Conservation (phyloP, 2,113 vertebrate genomes). For the Anarrhichthys ocellatus region DNA sequence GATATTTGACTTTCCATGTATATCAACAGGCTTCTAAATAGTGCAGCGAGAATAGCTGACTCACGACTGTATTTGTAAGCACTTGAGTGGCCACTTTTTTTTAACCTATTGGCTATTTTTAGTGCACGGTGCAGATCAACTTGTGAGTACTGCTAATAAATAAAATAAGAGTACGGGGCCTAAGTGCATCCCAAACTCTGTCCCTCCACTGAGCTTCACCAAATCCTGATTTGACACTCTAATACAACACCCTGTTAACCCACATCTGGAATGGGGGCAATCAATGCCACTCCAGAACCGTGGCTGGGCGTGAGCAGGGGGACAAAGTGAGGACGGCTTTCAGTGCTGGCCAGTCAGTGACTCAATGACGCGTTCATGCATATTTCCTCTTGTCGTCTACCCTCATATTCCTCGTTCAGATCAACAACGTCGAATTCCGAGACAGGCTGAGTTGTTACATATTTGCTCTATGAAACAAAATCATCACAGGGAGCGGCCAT, state of each 20-base stretch:
- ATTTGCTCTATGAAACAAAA: slow-evolving; percentile 16
- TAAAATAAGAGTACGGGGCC: not conserved
- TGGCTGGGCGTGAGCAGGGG: slow-evolving; percentile 14
- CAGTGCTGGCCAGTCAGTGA: slow-evolving; percentile 38
- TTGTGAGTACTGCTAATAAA: not conserved
- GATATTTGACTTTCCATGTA: not conserved
- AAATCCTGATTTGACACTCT: slow-evolving; percentile 46
- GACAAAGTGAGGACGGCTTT: slow-evolving; percentile 69
- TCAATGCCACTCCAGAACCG: slow-evolving; percentile 69
- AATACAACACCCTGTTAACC: slow-evolving; percentile 57
- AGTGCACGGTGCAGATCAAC: not conserved
- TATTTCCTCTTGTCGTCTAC: slow-evolving; percentile 22
- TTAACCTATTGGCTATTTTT: not conserved
- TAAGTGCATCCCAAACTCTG: not conserved
- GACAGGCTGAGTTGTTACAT: not conserved
- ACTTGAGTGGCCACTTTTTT: not conserved
- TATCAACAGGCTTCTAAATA: not conserved
- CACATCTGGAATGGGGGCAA: slow-evolving; percentile 69
- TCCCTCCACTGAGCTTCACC: slow-evolving; percentile 11
- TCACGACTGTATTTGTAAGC: not conserved
- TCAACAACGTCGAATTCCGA: slow-evolving; percentile 10
- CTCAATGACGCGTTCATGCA: slow-evolving; percentile 24
- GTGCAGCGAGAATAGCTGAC: not conserved
- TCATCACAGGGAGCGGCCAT: slow-evolving; percentile 14
- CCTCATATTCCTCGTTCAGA: slow-evolving; percentile 13